phyloP scores from a whole-genome alignment of 2,888 invertebrate genomes.

The Chirona hameri region DNA sequence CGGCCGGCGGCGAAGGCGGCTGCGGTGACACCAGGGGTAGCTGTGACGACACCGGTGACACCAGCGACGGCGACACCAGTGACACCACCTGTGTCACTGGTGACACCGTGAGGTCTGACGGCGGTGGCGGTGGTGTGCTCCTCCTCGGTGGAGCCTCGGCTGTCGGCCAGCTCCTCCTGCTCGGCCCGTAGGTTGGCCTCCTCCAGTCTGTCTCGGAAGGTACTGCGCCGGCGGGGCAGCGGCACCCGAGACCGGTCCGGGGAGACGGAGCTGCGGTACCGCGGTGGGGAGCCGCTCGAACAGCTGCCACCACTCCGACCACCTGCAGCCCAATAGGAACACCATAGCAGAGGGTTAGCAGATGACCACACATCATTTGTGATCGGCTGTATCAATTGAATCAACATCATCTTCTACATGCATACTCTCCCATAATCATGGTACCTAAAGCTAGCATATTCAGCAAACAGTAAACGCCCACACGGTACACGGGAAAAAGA shows the following conservation, averaged over 20 bases:
- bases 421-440: too few relatives aligned
- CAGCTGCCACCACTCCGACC: not conserved
- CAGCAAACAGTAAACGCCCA: too few relatives aligned
- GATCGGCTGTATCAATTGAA: too few relatives aligned
- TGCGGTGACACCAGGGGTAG: not conserved
- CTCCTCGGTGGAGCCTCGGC: too few relatives aligned
- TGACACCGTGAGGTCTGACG: not conserved
- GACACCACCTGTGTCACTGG: not conserved
- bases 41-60: not conserved
- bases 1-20: not conserved
- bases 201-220: conserved; percentile 2
- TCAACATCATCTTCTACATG: too few relatives aligned
- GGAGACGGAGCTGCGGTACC: not conserved
- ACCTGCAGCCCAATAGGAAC: too few relatives aligned
- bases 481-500: too few relatives aligned
- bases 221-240: conserved; percentile 2
- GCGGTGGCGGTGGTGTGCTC: not conserved
- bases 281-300: not conserved
- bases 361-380: too few relatives aligned
- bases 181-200: not conserved
- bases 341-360: too few relatives aligned
- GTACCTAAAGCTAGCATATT: too few relatives aligned
- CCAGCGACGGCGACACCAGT: not conserved
- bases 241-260: not conserved
- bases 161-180: not conserved